A percentile compares a stretch with the other conserved stretches of the same genome.
Conservation (phyloP, 2,113 vertebrate genomes). For the Microcebus jonahi region DNA sequence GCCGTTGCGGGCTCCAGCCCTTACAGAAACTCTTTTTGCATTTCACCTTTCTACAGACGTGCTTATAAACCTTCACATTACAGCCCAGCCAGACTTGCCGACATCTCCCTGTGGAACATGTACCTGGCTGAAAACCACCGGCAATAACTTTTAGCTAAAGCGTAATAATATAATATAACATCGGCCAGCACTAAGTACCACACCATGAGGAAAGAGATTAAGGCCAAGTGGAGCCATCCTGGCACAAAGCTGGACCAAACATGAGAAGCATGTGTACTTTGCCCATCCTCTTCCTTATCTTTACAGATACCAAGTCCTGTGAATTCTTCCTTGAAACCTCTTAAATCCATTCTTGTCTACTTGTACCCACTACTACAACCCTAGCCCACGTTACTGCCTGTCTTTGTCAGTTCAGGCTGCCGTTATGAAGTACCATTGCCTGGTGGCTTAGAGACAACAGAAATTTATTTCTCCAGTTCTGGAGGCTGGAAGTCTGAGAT, state of each 20-base stretch:
- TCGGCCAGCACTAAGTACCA: not conserved
- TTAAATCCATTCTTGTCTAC: not conserved
- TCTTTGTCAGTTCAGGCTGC: not conserved
- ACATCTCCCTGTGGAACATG: not conserved
- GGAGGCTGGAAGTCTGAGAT: not conserved
- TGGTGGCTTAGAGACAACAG: not conserved
- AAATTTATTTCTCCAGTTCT: not conserved
- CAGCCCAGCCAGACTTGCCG: not conserved
- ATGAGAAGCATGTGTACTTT: not conserved
- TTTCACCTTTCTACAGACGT: not conserved
- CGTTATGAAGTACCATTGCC: not conserved
- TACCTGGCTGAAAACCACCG: conserved; percentile 3
- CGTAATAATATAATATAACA: not conserved
- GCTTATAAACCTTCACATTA: not conserved
- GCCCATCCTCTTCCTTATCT: no score
- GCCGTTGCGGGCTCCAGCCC: not conserved
- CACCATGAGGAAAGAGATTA: not conserved
- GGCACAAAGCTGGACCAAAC: not conserved
- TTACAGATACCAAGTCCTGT: no score
- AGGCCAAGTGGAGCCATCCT: not conserved
- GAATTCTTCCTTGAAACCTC: not conserved
- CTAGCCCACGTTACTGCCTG: not conserved
- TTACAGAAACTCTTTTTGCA: not conserved
- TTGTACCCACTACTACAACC: not conserved
- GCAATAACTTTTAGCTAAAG: conserved; percentile 1